Percentiles rank a stretch among this genome's conserved stretches.
phyloP scores from a whole-genome alignment of 1,140 invertebrate genomes.

The Ooceraea biroi region DNA sequence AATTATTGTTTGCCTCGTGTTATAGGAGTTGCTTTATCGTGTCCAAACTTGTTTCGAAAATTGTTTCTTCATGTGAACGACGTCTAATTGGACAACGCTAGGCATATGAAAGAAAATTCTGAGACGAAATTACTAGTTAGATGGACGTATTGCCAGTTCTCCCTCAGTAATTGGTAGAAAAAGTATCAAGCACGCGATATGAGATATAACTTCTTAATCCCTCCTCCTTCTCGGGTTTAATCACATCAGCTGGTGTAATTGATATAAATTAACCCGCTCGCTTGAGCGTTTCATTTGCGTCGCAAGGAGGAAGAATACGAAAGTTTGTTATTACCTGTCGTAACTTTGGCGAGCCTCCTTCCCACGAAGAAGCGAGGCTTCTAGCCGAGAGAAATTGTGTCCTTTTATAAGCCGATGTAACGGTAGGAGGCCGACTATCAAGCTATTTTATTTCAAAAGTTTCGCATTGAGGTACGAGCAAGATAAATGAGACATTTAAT shows the following conservation, averaged over 20 bases:
- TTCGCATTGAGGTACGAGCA: constrained; percentile 49
- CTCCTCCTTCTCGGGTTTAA: constrained; percentile 49
- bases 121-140: neutral
- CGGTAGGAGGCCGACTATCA: constrained; percentile 50
- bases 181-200: constrained; percentile 37
- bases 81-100: neutral
- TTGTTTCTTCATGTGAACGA: neutral
- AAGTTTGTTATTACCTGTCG: constrained; percentile 71
- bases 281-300: constrained; percentile 57
- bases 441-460: constrained; percentile 62
- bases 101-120: neutral
- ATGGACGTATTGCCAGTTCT: neutral
- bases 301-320: constrained; percentile 65
- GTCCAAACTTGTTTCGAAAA: neutral
- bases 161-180: constrained; percentile 23
- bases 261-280: constrained; percentile 70
- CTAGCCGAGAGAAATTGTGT: constrained; percentile 53
- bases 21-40: neutral
- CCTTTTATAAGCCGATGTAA: constrained; percentile 55
- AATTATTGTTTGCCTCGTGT: neutral
- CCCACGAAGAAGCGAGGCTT: neutral
- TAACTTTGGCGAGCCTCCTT: constrained; percentile 53
- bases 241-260: constrained; percentile 69
- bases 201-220: constrained; percentile 62
- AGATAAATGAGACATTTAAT: constrained; percentile 58